Base-by-base conservation (phyloP, 1,140 invertebrate genomes). In the Idris sp. region DNA sequence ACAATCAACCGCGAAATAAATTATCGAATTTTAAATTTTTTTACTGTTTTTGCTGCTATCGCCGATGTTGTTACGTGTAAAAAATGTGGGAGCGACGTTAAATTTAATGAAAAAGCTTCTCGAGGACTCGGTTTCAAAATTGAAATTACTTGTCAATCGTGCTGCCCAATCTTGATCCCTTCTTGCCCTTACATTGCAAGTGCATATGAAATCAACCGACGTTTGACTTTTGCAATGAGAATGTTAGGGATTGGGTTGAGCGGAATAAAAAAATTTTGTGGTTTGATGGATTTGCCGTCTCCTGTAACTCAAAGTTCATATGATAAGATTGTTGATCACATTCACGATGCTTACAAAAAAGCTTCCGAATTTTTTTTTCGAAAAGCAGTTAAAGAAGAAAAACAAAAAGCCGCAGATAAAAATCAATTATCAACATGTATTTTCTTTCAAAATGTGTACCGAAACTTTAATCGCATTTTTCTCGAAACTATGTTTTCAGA, bases 381-480 rank as follows among this genome's bases (percentile, higher is more conserved):
- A n/a, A n/a, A n/a, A n/a, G n/a, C n/a, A n/a, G n/a, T n/a, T n/a
- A n/a, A n/a, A 11, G 72, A 71, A 48, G 64, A 61, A 51, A 30
- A 69, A 56, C 51, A 43, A 59, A 43, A 56, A 43, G 58, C 19
- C 3, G 56, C 61, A 43, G 28, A 48, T 44, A 31, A 46, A 3
- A 46, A n/a, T n/a, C n/a, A n/a, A n/a, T n/a, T n/a, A n/a, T n/a
- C n/a, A n/a, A n/a, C n/a, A n/a, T n/a, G n/a, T n/a, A n/a, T n/a
- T n/a, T n/a, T n/a, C n/a, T n/a, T n/a, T n/a, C n/a, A n/a, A n/a
- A n/a, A n/a, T n/a, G n/a, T n/a, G n/a, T n/a, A n/a, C n/a, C n/a
- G n/a, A n/a, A n/a, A n/a, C n/a, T n/a, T n/a, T n/a, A n/a, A n/a
- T n/a, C n/a, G n/a, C n/a, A n/a, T n/a, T n/a, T n/a, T n/a, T n/a